Conservation (phyloP, 2,797 vertebrate species). For the Chromis chromis region DNA sequence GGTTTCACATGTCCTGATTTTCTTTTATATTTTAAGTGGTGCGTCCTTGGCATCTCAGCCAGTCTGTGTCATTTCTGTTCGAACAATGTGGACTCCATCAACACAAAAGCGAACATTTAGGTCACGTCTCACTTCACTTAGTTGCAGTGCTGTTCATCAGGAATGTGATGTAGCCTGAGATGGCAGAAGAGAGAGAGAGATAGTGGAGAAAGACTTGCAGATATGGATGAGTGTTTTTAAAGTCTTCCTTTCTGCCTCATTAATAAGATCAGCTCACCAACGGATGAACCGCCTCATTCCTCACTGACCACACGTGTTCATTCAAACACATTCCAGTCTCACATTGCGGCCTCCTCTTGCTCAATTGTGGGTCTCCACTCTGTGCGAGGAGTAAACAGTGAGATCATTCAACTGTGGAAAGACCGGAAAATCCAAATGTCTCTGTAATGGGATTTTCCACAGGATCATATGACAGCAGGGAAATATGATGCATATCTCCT, state of each 20-base stretch:
- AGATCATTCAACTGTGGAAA: conserved; percentile 24
- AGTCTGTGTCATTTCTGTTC: no score
- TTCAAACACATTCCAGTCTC: conserved; percentile 16
- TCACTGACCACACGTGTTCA: conserved; percentile 27
- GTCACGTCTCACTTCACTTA: no score
- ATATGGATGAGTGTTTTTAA: neutral
- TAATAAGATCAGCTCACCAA: conserved; percentile 28
- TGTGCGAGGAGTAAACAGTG: conserved; percentile 25
- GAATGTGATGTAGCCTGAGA: conserved; percentile 2
- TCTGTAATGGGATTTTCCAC: conserved; percentile 33
- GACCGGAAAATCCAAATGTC: conserved; percentile 11
- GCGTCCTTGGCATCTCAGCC: no score
- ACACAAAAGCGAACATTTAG: no score
- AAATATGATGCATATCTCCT: conserved; percentile 1
- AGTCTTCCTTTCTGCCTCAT: conserved; percentile 24
- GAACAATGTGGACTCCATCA: no score
- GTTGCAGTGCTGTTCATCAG: neutral
- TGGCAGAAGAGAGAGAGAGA: neutral
- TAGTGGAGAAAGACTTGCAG: neutral
- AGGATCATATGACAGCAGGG: conserved; percentile 7
- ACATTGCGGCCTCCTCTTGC: conserved; percentile 8
- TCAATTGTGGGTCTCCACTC: conserved; percentile 22
- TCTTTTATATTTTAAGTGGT: no score
- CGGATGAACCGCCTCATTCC: conserved; percentile 12
- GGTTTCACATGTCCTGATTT: no score